Evolutionary conservation across 2,113 vertebrate species (phyloP).

Genomic region (Protobothrops flavoviridis): DNA sequence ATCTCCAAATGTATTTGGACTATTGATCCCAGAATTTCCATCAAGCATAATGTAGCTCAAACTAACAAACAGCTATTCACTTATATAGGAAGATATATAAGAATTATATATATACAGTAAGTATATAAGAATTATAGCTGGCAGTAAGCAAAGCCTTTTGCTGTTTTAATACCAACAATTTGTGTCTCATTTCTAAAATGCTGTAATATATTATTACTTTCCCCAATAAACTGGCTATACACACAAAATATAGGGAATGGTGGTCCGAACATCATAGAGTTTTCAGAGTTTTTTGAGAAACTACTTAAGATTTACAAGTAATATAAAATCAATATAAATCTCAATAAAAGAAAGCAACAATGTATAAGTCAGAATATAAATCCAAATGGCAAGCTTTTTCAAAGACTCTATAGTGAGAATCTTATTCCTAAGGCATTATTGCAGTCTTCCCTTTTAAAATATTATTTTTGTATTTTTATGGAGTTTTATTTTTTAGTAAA

Average conservation of each 20-base stretch:
- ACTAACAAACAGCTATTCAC: not conserved
- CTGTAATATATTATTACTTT: no score
- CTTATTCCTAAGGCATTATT: conserved; percentile 50
- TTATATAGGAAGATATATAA: not conserved
- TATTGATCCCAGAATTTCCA: no score
- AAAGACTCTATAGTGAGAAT: conserved; percentile 60
- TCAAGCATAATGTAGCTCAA: no score
- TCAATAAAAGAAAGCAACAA: conserved; percentile 51
- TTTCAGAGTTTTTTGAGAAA: conserved; percentile 37
- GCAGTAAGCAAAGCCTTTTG: no score
- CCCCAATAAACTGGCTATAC: no score
- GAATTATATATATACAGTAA: no score
- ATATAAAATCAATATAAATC: conserved; percentile 60
- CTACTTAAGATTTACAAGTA: conserved; percentile 56
- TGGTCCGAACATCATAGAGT: not conserved
- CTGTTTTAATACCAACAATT: no score
- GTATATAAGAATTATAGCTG: no score
- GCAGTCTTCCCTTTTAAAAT: conserved; percentile 28
- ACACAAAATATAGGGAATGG: no score
- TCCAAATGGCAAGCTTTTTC: conserved; percentile 56
- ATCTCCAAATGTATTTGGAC: not conserved
- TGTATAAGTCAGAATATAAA: conserved; percentile 64
- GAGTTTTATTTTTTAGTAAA: no score
- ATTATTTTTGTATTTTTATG: conserved; percentile 26
- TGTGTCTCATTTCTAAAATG: no score